Base-by-base conservation (phyloP, 2,113 vertebrate genomes). In the Chaetura pelagica region DNA sequence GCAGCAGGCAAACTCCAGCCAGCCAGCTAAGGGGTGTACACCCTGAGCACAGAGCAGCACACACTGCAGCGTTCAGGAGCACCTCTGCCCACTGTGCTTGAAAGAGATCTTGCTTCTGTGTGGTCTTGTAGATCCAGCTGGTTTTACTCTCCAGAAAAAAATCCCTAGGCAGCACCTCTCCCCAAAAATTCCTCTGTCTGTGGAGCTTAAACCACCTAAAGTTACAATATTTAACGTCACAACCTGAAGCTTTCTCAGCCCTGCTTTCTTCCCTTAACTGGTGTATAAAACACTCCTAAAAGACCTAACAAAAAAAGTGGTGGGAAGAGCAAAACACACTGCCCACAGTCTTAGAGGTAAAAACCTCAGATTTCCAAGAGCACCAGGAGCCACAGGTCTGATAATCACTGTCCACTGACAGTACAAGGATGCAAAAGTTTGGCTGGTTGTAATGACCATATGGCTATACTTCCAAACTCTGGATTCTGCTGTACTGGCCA, bases 261-360 rank as follows among this genome's bases (percentile, higher is more conserved):
- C n/a, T 62, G 11, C 35, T 79, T 66, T 93, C 42, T 51, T 73
- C 29, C 20, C 40, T 15, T 73, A 58, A 61, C 21, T 69, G 49
- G 73, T 38, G 49, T 42, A 6, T 18, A 61, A 85, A 68, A 21
- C 3, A 1, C 32, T 81, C 22, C 12, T 58, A 20, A 24, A n/a
- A 76, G 44, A 40, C 13, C 0, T 82, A 10, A 9, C 26, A 3
- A 4, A 64, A 61, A 44, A 44, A 10, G 10, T 12, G 16, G 8
- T 49, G 18, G 14, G 11, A 85, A 29, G 29, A 85, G 15, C 0
- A 4, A 69, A 40, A n/a, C n/a, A 32, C 0, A 1, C 32, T 52
- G 23, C 52, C 12, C 40, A 30, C 7, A 18, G 24, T 32, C 10
- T 7, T 2, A 34, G 42, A 78, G 6, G 38, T 59, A 38, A 82